Base-by-base conservation (phyloP, 2,113 vertebrate genomes). In the Lophura nycthemera region DNA sequence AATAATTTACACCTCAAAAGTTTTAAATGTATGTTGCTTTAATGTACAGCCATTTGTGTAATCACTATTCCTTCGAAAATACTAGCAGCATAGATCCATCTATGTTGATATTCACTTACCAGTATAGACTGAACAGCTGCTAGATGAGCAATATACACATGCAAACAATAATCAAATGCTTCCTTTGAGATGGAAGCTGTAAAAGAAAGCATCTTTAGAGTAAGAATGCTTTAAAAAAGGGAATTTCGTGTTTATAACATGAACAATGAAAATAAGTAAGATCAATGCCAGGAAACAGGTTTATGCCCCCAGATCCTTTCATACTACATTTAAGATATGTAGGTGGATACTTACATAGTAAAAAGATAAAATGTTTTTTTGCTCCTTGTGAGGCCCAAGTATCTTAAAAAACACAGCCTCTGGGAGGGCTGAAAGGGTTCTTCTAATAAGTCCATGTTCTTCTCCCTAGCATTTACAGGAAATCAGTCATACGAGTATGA, bases 391-490 rank as follows among this genome's bases (percentile, higher is more conserved):
- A 81, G 65, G 52, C 38, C 75, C 27, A 12, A 42, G 32, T 63
- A 4, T 60, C 61, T 78, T 45, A 34, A 56, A 84, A 88, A 93
- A 29, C 48, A 25, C 3, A 47, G 27, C 11, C 87, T 63, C 57
- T 73, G 43, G 22, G 43, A 69, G 65, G 45, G 47, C 69, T 86
- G 50, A n/a, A 36, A 88, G 60, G 63, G 52, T 50, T 91, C 34
- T 16, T 77, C 30, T 83, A 63, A 79, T 65, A 32, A 85, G 34
- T 13, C 54, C 70, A 40, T 5, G 11, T 63, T 90, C 92, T 88
- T 69, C 52, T 93, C 42, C 75, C 19, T 63, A 69, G 89, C 66
- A 13, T 83, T 94, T 84, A 29, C 72, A 69, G 88, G 86, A 94
- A 93, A 79, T 93, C 80, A 81, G 74, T 77, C 77, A 43, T 72